phyloP scores from a whole-genome alignment of 2,888 invertebrate genomes.

The Megaustenia siamemsis region DNA sequence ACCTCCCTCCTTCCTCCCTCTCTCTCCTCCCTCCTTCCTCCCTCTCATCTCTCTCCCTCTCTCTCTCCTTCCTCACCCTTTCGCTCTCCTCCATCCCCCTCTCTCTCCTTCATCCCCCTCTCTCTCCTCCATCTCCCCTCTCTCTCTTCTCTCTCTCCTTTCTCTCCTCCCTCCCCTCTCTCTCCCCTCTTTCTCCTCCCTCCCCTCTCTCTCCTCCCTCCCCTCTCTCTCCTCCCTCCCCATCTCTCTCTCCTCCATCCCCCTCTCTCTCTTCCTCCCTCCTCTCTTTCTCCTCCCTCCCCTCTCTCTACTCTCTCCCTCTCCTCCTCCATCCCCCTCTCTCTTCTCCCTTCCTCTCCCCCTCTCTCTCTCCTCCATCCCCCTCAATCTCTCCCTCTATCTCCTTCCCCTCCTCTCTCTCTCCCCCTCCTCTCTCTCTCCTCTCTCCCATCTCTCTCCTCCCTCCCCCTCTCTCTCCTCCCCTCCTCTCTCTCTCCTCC shows the following conservation, averaged over 20 bases:
- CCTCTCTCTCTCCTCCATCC: too few species aligned
- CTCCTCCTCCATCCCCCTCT: background rate
- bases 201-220: conserved; percentile 6
- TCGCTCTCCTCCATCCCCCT: background rate
- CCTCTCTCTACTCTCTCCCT: too few species aligned
- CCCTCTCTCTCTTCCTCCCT: background rate
- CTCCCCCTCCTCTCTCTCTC: conserved; percentile 27
- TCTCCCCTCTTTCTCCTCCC: background rate
- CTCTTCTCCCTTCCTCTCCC: background rate
- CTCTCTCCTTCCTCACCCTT: too few species aligned
- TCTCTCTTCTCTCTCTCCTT: background rate
- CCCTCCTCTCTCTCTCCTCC: background rate
- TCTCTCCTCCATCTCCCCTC: too few species aligned
- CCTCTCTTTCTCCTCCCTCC: background rate
- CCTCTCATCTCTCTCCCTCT: too few species aligned
- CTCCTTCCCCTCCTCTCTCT: conserved; percentile 33
- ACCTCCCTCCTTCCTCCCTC: background rate
- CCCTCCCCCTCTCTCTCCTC: conserved; percentile 27
- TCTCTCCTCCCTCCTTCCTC: background rate
- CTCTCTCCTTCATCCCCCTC: background rate
- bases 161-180: background rate
- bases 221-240: too few species aligned
- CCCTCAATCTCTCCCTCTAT: too few species aligned
- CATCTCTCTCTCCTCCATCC: too few species aligned
- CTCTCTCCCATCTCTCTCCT: too few species aligned